Percentiles rank a stretch among this genome's conserved stretches.
phyloP scores from a whole-genome alignment of 2,797 vertebrate species.

The Myotis findleyi region DNA sequence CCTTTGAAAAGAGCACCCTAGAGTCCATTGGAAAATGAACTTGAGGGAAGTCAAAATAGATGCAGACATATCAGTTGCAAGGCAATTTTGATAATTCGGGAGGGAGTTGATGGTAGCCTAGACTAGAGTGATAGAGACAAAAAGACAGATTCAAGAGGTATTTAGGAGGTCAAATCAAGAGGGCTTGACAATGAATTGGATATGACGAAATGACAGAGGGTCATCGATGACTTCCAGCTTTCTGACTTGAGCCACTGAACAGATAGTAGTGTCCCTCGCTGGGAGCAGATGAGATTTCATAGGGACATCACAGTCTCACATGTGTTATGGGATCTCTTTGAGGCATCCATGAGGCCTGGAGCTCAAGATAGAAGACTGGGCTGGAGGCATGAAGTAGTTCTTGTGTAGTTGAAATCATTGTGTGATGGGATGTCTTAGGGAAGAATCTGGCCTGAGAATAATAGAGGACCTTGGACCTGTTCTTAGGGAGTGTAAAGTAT shows the following conservation, averaged over 20 bases:
- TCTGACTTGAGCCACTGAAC: neutral
- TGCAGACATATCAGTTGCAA: neutral
- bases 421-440: neutral
- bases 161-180: neutral
- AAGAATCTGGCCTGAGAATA: neutral
- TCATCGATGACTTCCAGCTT: neutral
- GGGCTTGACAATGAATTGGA: neutral
- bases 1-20: constrained; percentile 33
- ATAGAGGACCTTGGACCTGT: neutral
- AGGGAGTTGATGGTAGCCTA: neutral
- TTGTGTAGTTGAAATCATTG: neutral
- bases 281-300: neutral
- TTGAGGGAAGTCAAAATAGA: neutral
- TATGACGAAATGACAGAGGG: neutral
- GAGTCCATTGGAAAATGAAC: neutral
- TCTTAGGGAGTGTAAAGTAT: neutral
- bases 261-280: neutral
- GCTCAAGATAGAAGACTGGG: neutral
- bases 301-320: neutral
- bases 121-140: neutral
- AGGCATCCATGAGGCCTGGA: neutral
- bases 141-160: neutral
- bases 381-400: neutral
- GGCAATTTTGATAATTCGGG: neutral
- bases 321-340: neutral